Percentiles rank a stretch among this genome's conserved stretches.
Conservation (phyloP, 2,797 vertebrate genomes). For the Rhodeus uyekii region DNA sequence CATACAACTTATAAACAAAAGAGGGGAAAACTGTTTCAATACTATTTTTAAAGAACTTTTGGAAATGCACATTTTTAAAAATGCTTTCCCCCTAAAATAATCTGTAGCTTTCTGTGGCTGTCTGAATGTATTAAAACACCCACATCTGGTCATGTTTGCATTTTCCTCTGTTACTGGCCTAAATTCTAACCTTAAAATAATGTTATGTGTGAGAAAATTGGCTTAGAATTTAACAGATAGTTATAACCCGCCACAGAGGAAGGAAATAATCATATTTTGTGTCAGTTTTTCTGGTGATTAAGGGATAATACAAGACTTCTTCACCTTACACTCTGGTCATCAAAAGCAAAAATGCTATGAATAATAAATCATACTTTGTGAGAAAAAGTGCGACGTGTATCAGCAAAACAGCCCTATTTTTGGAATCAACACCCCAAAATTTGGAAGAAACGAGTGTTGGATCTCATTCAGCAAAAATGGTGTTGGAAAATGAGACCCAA, state of each 20-base stretch:
- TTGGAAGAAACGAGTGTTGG: background rate
- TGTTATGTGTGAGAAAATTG: background rate
- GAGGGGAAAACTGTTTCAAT: background rate
- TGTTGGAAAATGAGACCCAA: background rate
- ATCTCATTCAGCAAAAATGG: background rate
- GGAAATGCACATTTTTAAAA: too few species aligned
- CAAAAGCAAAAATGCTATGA: background rate
- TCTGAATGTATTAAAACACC: background rate
- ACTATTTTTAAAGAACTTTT: too few species aligned
- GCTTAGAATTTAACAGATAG: background rate
- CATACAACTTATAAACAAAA: background rate
- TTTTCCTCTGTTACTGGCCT: background rate
- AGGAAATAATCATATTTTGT: background rate
- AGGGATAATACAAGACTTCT: background rate
- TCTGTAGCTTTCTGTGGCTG: too few species aligned
- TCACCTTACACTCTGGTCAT: background rate
- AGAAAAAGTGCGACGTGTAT: background rate
- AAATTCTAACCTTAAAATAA: background rate
- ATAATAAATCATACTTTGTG: background rate
- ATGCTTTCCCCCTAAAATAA: too few species aligned
- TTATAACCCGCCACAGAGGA: background rate
- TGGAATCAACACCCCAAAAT: background rate
- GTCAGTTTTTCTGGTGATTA: background rate
- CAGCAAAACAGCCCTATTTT: background rate
- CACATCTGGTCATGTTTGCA: background rate